These are phyloP conservation scores for Epinotia demarniana DNA, from an alignment of 2,888 invertebrate species.

Conservation along the genomic window DNA sequence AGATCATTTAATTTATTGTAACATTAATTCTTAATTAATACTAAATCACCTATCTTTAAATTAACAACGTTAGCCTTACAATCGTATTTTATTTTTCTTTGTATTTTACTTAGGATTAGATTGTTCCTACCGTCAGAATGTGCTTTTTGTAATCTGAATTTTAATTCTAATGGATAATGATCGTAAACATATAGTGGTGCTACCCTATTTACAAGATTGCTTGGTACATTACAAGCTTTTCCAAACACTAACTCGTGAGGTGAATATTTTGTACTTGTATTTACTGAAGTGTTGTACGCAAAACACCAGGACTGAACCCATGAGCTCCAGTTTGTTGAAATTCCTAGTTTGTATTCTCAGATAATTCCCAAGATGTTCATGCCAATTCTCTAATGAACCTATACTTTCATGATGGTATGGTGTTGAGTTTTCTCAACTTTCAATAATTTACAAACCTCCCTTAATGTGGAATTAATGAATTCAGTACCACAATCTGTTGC, in stretches of 20 bases:
- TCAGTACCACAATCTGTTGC: conserved; percentile 23
- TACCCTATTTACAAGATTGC: conserved; percentile 34
- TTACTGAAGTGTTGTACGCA: conserved; percentile 45
- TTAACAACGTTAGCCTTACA: conserved; percentile 40
- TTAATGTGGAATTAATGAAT: conserved; percentile 38
- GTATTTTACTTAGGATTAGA: conserved; percentile 40
- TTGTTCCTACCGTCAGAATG: conserved; percentile 46
- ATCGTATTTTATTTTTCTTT: conserved; percentile 42
- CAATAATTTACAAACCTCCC: conserved; percentile 43
- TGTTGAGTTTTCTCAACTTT: conserved; percentile 36
- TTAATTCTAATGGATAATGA: conserved; percentile 45
- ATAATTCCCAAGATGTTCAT: conserved; percentile 41
- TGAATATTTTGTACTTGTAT: conserved; percentile 42
- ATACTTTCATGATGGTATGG: conserved; percentile 42
- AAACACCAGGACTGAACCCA: conserved; percentile 50
- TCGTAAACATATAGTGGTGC: conserved; percentile 45
- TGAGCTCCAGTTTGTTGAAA: conserved; percentile 46
- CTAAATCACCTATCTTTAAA: too few relatives aligned
- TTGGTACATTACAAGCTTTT: conserved; percentile 44
- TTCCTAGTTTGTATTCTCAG: conserved; percentile 44
- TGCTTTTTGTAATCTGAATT: conserved; percentile 44
- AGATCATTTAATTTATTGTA: too few relatives aligned
- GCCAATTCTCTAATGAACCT: conserved; percentile 34
- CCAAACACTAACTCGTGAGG: conserved; percentile 47
- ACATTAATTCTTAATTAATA: too few relatives aligned